Conservation (phyloP, 2,888 invertebrate species). For the Heteropelma amictum region DNA sequence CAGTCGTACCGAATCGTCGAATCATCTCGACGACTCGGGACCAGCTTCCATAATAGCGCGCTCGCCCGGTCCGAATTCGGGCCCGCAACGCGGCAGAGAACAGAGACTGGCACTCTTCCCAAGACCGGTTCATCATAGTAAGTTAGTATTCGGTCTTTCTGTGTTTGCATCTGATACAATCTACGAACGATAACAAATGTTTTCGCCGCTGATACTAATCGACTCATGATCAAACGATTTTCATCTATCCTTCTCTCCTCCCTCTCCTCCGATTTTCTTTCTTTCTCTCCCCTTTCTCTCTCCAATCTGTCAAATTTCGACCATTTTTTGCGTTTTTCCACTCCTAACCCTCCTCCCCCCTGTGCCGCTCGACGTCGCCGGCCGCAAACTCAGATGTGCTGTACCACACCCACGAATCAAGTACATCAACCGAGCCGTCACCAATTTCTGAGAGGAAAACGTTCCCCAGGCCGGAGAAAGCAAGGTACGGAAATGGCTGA, state of each 20-base stretch:
- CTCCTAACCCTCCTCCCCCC: slow-evolving; percentile 1
- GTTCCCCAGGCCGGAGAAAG: slow-evolving; percentile 75
- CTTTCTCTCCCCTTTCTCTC: background rate
- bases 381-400: slow-evolving; percentile 73
- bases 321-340: background rate
- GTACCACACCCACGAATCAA: slow-evolving; percentile 79
- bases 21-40: slow-evolving; percentile 78
- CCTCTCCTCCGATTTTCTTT: background rate
- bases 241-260: slow-evolving; percentile 35
- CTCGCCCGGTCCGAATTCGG: slow-evolving; percentile 76
- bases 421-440: slow-evolving; percentile 80
- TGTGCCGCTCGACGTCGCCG: slow-evolving; percentile 2
- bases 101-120: slow-evolving; percentile 79
- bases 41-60: slow-evolving; percentile 73
- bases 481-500: slow-evolving; percentile 70
- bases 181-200: background rate
- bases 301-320: background rate
- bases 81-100: slow-evolving; percentile 75
- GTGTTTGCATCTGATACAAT: slow-evolving; percentile 63
- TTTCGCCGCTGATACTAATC: slow-evolving; percentile 32
- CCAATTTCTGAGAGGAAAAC: slow-evolving; percentile 79
- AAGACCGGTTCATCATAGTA: slow-evolving; percentile 81
- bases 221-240: slow-evolving; percentile 47
- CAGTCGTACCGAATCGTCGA: slow-evolving; percentile 79
- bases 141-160: slow-evolving; percentile 80